These are phyloP conservation scores for Dicyrtomina minuta DNA, from an alignment of 2,888 invertebrate species.

Conservation along the genomic window DNA sequence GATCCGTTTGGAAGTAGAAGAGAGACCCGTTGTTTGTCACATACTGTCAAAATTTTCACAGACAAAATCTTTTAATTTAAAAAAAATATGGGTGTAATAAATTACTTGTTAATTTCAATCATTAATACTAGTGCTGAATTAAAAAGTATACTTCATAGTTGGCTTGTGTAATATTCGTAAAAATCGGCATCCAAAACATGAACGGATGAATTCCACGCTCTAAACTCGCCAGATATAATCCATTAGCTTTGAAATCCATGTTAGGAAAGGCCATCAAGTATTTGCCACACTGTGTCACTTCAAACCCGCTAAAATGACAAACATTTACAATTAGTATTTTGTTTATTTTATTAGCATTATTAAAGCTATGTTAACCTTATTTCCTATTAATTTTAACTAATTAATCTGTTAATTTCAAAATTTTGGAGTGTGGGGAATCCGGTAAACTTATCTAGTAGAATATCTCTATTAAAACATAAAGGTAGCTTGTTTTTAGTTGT, in stretches of 20 bases:
- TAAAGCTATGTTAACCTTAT: too few species aligned
- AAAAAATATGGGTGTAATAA: not conserved
- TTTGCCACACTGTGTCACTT: slow-evolving; percentile 25
- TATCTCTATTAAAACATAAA: too few species aligned
- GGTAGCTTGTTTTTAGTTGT: too few species aligned
- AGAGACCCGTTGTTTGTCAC: slow-evolving; percentile 21
- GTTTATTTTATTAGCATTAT: too few species aligned
- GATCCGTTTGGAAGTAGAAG: slow-evolving; percentile 28
- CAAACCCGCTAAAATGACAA: slow-evolving; percentile 14
- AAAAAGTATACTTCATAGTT: slow-evolving; percentile 11
- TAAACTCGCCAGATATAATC: slow-evolving; percentile 11
- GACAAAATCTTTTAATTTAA: not conserved
- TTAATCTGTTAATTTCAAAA: too few species aligned
- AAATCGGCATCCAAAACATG: slow-evolving; percentile 26
- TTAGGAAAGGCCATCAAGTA: slow-evolving; percentile 30
- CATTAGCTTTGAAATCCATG: slow-evolving; percentile 24
- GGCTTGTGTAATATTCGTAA: slow-evolving; percentile 21
- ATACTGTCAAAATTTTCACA: slow-evolving; percentile 22
- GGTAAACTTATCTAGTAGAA: too few species aligned
- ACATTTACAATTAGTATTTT: not conserved
- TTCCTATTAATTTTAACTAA: too few species aligned
- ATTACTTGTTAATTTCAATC: not conserved
- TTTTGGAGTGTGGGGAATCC: too few species aligned
- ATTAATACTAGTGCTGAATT: not conserved
- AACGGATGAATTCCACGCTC: slow-evolving; percentile 19